phyloP scores from a whole-genome alignment of 1,140 invertebrate genomes.

The Drosophila lacertosa region DNA sequence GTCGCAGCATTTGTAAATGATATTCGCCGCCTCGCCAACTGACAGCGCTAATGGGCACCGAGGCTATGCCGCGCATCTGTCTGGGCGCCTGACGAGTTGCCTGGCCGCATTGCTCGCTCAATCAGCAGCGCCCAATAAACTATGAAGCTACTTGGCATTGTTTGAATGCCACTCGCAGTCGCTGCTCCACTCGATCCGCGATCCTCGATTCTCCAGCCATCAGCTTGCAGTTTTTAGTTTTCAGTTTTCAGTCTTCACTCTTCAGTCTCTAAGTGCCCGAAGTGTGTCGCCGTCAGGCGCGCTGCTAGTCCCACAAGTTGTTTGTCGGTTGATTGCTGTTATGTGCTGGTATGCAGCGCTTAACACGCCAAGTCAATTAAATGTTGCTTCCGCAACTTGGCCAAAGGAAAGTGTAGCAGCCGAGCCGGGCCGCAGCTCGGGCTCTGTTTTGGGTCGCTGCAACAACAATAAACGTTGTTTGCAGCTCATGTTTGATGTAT shows the following conservation, averaged over 20 bases:
- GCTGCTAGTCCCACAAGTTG: constrained; percentile 63
- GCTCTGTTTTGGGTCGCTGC: constrained; percentile 3
- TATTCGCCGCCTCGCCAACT: constrained; percentile 54
- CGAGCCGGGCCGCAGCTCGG: constrained; percentile 1
- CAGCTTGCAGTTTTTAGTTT: not conserved
- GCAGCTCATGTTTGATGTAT: constrained; percentile 63
- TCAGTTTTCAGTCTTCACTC: not conserved
- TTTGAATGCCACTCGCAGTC: constrained; percentile 46
- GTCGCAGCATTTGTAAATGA: constrained; percentile 60
- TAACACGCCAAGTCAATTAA: constrained; percentile 83
- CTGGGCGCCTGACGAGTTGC: constrained; percentile 14
- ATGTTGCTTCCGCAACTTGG: constrained; percentile 74
- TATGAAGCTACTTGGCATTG: constrained; percentile 73
- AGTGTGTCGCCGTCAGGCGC: constrained; percentile 37
- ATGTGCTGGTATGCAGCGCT: constrained; percentile 73
- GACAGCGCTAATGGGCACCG: constrained; percentile 56
- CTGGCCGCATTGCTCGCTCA: constrained; percentile 49
- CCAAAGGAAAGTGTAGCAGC: constrained; percentile 65
- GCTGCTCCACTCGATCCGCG: not conserved
- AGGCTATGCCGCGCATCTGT: constrained; percentile 13
- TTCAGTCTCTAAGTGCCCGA: constrained; percentile 51
- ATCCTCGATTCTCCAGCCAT: not conserved
- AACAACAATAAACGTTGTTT: constrained; percentile 46
- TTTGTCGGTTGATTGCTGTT: constrained; percentile 73
- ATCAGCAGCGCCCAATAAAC: constrained; percentile 71